Conservation (phyloP, 2,797 vertebrate species). For the Echeneis naucrates region DNA sequence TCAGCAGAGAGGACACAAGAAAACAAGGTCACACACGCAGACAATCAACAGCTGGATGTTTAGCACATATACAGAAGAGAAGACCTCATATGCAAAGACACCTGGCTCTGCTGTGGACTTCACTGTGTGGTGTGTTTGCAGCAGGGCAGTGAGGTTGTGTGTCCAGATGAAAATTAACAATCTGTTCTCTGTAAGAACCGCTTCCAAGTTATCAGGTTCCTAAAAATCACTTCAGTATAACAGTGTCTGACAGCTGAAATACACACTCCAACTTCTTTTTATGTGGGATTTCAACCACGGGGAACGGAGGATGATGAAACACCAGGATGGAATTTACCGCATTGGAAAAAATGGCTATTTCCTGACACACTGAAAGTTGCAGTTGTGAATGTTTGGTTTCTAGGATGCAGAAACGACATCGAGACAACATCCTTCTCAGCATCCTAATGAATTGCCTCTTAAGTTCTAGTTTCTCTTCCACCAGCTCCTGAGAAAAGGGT, state of each 20-base stretch:
- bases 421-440: not conserved
- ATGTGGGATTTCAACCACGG: constrained; percentile 7
- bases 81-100: not conserved
- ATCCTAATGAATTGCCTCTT: no score
- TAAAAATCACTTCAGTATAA: constrained; percentile 8
- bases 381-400: not conserved
- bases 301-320: not conserved
- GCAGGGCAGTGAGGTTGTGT: not conserved
- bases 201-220: not conserved
- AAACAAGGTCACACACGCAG: not conserved
- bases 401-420: not conserved
- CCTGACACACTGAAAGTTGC: not conserved
- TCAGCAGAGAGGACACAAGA: not conserved
- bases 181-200: not conserved
- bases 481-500: no score
- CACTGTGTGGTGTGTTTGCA: not conserved
- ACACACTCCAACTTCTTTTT: constrained; percentile 6
- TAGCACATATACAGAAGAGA: not conserved
- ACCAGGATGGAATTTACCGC: not conserved
- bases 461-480: not conserved
- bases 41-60: not conserved
- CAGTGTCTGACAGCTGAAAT: constrained; percentile 3
- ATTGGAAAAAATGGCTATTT: not conserved
- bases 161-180: constrained; percentile 26
- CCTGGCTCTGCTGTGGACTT: not conserved